phyloP scores from a whole-genome alignment of 2,888 invertebrate species.

The Sarcophaga carnaria region DNA sequence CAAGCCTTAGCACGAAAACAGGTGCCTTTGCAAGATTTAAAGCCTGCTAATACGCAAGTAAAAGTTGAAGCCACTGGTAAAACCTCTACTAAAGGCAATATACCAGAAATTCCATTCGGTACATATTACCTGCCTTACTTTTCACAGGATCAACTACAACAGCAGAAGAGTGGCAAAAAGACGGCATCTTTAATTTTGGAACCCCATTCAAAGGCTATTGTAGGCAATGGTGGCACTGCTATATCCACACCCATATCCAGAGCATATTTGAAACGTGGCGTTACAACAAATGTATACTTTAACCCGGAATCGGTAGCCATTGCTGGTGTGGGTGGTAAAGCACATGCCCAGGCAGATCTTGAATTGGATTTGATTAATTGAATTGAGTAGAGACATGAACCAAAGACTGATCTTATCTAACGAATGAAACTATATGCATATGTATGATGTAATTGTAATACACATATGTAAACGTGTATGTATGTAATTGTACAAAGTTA shows the following conservation, averaged over 20 bases:
- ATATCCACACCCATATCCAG: constrained; percentile 87
- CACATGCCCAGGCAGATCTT: constrained; percentile 89
- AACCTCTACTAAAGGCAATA: constrained; percentile 77
- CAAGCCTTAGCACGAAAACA: constrained; percentile 36
- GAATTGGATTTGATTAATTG: constrained; percentile 82
- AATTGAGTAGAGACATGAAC: constrained; percentile 21
- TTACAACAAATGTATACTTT: constrained; percentile 85
- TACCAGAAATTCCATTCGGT: constrained; percentile 78
- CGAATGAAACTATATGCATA: neutral
- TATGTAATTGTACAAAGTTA: neutral
- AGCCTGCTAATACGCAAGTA: constrained; percentile 63
- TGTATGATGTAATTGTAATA: neutral
- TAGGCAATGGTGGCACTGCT: constrained; percentile 86
- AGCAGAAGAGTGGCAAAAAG: constrained; percentile 54
- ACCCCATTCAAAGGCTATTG: constrained; percentile 86
- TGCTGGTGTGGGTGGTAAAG: constrained; percentile 89
- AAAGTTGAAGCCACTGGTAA: constrained; percentile 79
- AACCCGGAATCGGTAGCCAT: constrained; percentile 88
- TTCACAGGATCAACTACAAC: constrained; percentile 63
- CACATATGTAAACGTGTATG: constrained; percentile 15
- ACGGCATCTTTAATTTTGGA: constrained; percentile 83
- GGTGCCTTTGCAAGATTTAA: constrained; percentile 60
- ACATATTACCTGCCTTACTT: constrained; percentile 79
- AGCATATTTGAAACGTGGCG: constrained; percentile 85
- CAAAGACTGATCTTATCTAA: constrained; percentile 45